Evolutionary conservation across 2,113 vertebrate species (phyloP), one percentile per base, ranked within the genome.

Genomic region (Ramphastos sulfuratus): DNA sequence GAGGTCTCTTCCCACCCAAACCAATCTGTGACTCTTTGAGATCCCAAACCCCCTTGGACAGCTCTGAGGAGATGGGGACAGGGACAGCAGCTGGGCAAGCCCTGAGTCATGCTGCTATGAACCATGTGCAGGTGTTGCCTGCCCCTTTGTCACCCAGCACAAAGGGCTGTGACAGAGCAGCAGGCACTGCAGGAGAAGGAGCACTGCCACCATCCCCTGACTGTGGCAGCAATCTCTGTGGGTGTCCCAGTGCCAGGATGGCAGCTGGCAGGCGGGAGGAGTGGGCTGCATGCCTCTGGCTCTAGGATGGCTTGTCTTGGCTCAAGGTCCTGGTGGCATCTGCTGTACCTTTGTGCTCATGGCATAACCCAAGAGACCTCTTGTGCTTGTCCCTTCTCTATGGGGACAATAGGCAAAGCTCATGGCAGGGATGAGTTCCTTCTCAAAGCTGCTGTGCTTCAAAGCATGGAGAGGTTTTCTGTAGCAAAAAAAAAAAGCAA

Each of bases 381-480:
- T 18, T 0, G 1, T 2, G 37, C 2, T 0, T 6, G 7, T 21
- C 18, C 42, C 4, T 1, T 17, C 19, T 10, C 59, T 15, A 10
- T 1, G 4, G 37, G 69, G 50, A 4, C n/a, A 61, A 50, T 0
- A 4, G 52, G 39, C 24, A 4, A 2, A 35, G 21, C 27, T 84
- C 69, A 4, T 55, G 52, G 1, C 44, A 46, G 8, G 1, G 8
- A 10, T 50, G 61, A 52, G 39, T 5, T 19, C 28, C 46, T 48
- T 15, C 52, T 15, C 5, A 2, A 14, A 31, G n/a, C n/a, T 25
- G 35, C 86, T 70, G 63, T 0, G 0, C 23, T 58, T 50, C 19
- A 4, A 30, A 59, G 35, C 1, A 3, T 15, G 1, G 0, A 25
- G 18, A 61, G 46, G 33, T 15, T 76, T 75, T 27, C 39, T 33